A percentile compares a stretch with the other conserved stretches of the same genome.
phyloP scores from a whole-genome alignment of 2,888 invertebrate species.

The Aromia moschata region DNA sequence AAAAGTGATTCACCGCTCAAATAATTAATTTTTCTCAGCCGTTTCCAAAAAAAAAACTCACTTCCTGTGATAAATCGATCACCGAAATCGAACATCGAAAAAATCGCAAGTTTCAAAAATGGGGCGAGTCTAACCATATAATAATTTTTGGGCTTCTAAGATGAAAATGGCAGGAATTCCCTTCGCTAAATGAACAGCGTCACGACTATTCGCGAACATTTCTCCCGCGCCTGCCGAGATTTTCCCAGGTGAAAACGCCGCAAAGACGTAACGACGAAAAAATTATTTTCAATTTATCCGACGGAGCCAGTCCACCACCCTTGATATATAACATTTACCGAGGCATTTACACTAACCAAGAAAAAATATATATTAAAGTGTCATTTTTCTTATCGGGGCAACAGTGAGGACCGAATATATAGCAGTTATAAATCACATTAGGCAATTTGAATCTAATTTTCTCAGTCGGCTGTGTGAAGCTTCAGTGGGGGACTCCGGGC shows the following conservation, averaged over 20 bases:
- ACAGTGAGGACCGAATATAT: constrained; percentile 20
- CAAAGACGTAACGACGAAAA: constrained; percentile 1
- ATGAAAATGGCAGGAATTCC: too few relatives aligned
- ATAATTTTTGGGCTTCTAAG: too few relatives aligned
- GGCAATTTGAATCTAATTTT: constrained; percentile 28
- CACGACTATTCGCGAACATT: too few relatives aligned
- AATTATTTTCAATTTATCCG: neutral
- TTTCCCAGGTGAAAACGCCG: neutral
- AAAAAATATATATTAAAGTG: constrained; percentile 24
- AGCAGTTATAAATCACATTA: constrained; percentile 26
- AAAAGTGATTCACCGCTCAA: too few relatives aligned
- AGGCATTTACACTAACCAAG: constrained; percentile 18
- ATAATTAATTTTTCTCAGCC: too few relatives aligned
- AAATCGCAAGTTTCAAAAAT: too few relatives aligned
- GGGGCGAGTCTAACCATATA: too few relatives aligned
- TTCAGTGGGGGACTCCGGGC: constrained; percentile 11
- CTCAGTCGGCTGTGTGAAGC: constrained; percentile 21
- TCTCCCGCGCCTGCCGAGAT: too few relatives aligned
- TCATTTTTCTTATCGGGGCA: constrained; percentile 22
- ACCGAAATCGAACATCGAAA: too few relatives aligned
- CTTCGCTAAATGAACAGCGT: too few relatives aligned
- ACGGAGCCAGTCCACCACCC: neutral
- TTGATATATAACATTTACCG: constrained; percentile 9
- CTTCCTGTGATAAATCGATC: too few relatives aligned
- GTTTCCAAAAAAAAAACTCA: too few relatives aligned